Conservation (phyloP, 2,113 vertebrate species). For the Rhabdomys dilectus region DNA sequence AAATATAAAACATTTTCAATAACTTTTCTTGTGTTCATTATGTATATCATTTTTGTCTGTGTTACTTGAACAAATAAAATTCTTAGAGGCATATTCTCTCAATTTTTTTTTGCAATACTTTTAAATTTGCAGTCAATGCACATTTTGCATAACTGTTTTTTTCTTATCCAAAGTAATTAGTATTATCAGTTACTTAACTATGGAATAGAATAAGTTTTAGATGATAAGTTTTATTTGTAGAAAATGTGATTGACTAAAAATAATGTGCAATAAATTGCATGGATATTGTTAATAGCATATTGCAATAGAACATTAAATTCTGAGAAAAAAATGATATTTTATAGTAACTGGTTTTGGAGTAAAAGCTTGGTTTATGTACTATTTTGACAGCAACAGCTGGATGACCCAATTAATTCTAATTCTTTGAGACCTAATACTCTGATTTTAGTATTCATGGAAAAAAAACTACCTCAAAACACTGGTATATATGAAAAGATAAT, state of each 20-base stretch:
- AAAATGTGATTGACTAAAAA: constrained; percentile 36
- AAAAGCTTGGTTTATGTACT: background rate
- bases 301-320: constrained; percentile 9
- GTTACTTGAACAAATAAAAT: constrained; percentile 34
- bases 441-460: background rate
- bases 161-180: background rate
- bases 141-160: background rate
- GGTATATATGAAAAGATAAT: background rate
- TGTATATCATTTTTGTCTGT: background rate
- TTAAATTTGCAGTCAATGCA: constrained; percentile 29
- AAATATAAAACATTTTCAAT: background rate
- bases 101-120: background rate
- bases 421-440: background rate
- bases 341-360: background rate
- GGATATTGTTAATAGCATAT: background rate
- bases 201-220: background rate
- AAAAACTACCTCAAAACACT: background rate
- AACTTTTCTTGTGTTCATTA: constrained; percentile 16
- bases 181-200: background rate
- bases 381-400: background rate
- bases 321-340: background rate
- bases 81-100: background rate
- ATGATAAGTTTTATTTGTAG: constrained; percentile 44
- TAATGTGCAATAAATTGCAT: background rate
- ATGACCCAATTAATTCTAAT: background rate